A percentile compares a stretch with the other conserved stretches of the same genome.
Evolutionary conservation across 2,888 invertebrate species (phyloP).

Genomic region (Trissolcus brochymenae): DNA sequence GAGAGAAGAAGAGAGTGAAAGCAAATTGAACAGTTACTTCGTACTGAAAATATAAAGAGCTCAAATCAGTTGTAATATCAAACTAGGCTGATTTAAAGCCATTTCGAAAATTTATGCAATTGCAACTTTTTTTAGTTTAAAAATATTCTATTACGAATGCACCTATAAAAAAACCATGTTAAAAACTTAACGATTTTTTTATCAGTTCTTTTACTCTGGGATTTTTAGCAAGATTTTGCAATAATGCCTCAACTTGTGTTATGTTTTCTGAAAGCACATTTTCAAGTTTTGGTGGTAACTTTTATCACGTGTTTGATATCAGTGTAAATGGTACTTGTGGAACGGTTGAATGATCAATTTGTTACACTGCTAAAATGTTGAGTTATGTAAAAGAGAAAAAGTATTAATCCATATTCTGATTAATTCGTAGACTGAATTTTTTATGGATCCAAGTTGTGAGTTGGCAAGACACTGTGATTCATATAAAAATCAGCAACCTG

Average conservation of each 20-base stretch:
- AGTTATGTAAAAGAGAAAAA: conserved; percentile 19
- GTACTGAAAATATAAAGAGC: background rate
- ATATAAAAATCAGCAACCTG: background rate
- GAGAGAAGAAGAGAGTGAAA: conserved; percentile 19
- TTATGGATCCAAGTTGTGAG: too few relatives aligned
- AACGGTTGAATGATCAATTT: conserved; percentile 9
- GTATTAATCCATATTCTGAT: conserved; percentile 19
- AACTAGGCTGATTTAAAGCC: too few relatives aligned
- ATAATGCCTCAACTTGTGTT: too few relatives aligned
- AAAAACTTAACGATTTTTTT: too few relatives aligned
- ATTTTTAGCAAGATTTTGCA: too few relatives aligned
- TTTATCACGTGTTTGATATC: conserved; percentile 13
- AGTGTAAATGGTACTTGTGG: conserved; percentile 1
- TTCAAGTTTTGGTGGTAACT: background rate
- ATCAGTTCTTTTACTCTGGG: too few relatives aligned
- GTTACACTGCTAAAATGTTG: conserved; percentile 22
- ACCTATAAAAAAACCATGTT: too few relatives aligned
- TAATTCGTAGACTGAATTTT: background rate
- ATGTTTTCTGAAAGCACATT: too few relatives aligned
- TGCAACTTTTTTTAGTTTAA: background rate
- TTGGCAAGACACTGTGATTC: background rate
- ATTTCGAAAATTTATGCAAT: too few relatives aligned
- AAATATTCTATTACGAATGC: background rate
- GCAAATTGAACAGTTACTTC: conserved; percentile 15
- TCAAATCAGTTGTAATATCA: conserved; percentile 3